phyloP scores from a whole-genome alignment of 2,888 invertebrate genomes.

The Rhagonycha lutea region DNA sequence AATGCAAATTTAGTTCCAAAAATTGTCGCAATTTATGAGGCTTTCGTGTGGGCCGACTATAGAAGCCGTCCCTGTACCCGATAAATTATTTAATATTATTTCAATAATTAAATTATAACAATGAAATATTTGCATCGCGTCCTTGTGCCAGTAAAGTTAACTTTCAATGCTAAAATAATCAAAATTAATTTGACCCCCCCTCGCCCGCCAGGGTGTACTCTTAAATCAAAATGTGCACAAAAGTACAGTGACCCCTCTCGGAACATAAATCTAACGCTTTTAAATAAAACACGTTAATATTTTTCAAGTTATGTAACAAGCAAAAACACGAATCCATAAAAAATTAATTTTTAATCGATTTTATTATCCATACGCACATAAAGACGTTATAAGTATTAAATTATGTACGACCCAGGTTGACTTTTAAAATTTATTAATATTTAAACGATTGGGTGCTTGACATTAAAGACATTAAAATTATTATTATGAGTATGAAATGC shows the following conservation, averaged over 20 bases:
- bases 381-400: neutral
- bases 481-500: constrained; percentile 11
- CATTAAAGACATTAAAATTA: constrained; percentile 17
- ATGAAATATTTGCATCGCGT: constrained; percentile 23
- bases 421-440: constrained; percentile 21
- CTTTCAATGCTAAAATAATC: constrained; percentile 19
- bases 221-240: neutral
- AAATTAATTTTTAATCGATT: neutral
- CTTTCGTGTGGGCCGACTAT: neutral
- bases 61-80: neutral
- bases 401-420: neutral
- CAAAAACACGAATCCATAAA: neutral
- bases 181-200: neutral
- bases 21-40: neutral
- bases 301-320: neutral
- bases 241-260: neutral
- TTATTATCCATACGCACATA: neutral
- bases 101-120: constrained; percentile 22
- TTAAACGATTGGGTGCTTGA: constrained; percentile 23
- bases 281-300: neutral
- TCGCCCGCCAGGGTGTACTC: no score
- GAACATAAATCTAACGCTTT: neutral
- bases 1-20: neutral
- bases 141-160: constrained; percentile 19
- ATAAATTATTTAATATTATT: neutral